These are phyloP conservation scores for Ciconia maguari DNA, from an alignment of 2,113 vertebrate genomes.

Conservation along the genomic window DNA sequence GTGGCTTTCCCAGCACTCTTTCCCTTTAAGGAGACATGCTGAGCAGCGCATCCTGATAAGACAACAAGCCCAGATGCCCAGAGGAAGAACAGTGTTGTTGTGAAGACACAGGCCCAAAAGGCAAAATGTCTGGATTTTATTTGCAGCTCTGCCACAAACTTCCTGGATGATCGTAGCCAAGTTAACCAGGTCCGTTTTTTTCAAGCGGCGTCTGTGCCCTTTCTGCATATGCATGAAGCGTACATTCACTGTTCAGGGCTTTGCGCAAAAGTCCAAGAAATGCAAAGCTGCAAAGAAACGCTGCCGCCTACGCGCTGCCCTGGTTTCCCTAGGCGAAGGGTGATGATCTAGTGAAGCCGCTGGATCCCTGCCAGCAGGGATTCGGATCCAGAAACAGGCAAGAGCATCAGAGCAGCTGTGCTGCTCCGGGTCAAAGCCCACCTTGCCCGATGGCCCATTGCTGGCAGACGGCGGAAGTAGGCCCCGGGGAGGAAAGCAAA, in stretches of 20 bases:
- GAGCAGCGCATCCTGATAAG: not conserved
- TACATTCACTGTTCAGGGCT: fast-evolving
- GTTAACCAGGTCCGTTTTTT: not conserved
- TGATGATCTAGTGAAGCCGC: not conserved
- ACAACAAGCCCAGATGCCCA: not conserved
- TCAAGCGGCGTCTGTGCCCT: not conserved
- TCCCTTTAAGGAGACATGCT: not conserved
- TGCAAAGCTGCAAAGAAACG: not conserved
- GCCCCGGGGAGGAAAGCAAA: not conserved
- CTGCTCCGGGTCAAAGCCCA: not conserved
- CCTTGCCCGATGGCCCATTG: not conserved
- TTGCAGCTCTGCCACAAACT: slow-evolving; percentile 37
- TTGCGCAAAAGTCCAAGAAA: not conserved
- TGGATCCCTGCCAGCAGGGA: not conserved
- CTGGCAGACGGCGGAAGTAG: fast-evolving
- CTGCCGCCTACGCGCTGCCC: not conserved
- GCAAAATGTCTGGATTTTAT: slow-evolving; percentile 47
- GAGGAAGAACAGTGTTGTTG: not conserved
- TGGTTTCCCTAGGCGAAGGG: not conserved
- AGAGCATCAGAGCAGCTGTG: not conserved
- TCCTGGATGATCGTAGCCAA: not conserved
- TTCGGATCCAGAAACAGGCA: not conserved
- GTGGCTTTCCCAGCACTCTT: not conserved
- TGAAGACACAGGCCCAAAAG: slow-evolving; percentile 16
- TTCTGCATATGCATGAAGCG: not conserved